Evolutionary conservation across 53 echinoderm and acorn worm species (phyloP), one percentile per base, ranked within the genome.

Genomic region (Apostichopus leukothele): DNA sequence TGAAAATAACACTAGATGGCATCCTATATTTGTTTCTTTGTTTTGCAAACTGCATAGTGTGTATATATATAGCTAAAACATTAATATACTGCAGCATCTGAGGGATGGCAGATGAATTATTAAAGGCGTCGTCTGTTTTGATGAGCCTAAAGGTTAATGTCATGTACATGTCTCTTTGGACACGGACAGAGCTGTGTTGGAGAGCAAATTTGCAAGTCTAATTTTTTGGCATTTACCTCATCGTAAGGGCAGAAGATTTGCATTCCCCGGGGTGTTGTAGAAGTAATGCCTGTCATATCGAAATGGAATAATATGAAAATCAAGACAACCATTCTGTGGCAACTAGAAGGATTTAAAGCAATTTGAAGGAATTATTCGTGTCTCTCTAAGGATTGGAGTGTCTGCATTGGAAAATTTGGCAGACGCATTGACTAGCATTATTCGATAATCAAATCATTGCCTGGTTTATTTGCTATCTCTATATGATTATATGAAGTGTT

Each of bases 171-270:
- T 63, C 63, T 63, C 63, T 63, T 63, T 63, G 63, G 63, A 63
- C 63, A 63, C 39, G 39, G 39, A 39, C 16, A 63, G 63, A 14
- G 63, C 16, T 63, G 63, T 63, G 63, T 53, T 53, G 51, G 54
- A 79, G 79, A 79, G 79, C 79, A 51, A 50, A 79, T 79, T 79
- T 50, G 53, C 79, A 79, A 79, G 51, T 79, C 79, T 50, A 79
- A 79, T 79, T 79, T 39, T 52, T 50, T 51, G 19, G 77, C 53
- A 50, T 52, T 79, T 14, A 52, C 51, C 79, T 51, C 50, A 18
- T 51, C 79, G 19, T 79, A 50, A 50, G 63, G 63, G 16, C 11
- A 11, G 16, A 63, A 63, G 63, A 63, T 63, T 63, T 63, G 63
- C 63, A 63, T 63, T 63, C 63, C 63, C 63, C 8, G 63, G 63